phyloP scores from a whole-genome alignment of 2,113 vertebrate genomes.

The Malurus cyaneus region DNA sequence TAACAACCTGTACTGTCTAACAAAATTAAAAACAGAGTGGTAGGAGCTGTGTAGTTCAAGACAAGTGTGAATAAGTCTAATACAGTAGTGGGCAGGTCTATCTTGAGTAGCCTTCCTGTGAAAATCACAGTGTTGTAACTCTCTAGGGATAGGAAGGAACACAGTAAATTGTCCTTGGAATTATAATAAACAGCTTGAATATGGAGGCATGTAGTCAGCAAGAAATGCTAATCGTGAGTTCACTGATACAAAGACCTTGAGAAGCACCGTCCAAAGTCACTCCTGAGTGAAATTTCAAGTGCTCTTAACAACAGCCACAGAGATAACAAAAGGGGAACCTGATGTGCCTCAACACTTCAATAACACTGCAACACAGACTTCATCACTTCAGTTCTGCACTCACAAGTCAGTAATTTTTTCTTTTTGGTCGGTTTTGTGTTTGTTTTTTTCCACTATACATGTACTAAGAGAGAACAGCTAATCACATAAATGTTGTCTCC shows the following conservation, averaged over 20 bases:
- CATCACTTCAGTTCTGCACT: background rate
- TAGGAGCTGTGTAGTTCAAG: background rate
- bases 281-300: background rate
- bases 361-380: background rate
- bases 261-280: background rate
- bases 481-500: background rate
- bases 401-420: rapidly evolving
- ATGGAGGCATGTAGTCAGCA: background rate
- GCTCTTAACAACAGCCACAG: background rate
- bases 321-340: background rate
- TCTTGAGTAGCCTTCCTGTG: background rate
- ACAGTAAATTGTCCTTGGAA: background rate
- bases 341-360: background rate
- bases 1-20: background rate
- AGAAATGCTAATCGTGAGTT: background rate
- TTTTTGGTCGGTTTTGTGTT: background rate
- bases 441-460: background rate
- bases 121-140: background rate
- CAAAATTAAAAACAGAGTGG: background rate
- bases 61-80: background rate
- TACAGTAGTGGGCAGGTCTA: background rate
- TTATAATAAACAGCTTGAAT: background rate
- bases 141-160: background rate
- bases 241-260: background rate
- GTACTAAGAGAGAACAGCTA: background rate